These are phyloP conservation scores for Polypedilum pembai DNA, from an alignment of 1,140 invertebrate species.

Conservation along the genomic window DNA sequence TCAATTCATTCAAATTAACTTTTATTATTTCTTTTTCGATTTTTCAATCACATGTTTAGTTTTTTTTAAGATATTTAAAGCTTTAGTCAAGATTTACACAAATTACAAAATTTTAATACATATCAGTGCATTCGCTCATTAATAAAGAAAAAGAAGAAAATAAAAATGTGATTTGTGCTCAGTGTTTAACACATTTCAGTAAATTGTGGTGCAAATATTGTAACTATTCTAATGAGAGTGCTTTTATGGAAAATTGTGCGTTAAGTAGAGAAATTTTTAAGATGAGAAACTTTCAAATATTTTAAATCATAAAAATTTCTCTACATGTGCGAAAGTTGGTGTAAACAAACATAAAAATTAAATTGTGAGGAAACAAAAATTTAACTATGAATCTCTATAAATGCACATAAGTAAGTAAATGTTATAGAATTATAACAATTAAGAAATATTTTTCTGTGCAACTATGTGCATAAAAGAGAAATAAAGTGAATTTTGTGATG, in stretches of 20 bases:
- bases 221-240: constrained; percentile 12
- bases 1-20: neutral
- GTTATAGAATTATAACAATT: no score
- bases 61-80: neutral
- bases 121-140: constrained; percentile 10
- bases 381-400: no score
- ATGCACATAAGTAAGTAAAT: no score
- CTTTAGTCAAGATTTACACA: neutral
- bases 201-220: constrained; percentile 4
- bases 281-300: neutral
- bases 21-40: neutral
- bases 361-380: no score
- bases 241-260: neutral
- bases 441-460: no score
- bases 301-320: neutral
- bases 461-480: no score
- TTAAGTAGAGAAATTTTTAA: no score
- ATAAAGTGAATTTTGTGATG: no score
- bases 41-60: constrained; percentile 18
- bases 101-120: constrained; percentile 20
- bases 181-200: constrained; percentile 3
- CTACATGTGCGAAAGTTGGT: neutral
- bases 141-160: neutral
- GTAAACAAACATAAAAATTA: no score
- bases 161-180: neutral